phyloP scores from a whole-genome alignment of 2,888 invertebrate genomes.

The Lissonota sp. region DNA sequence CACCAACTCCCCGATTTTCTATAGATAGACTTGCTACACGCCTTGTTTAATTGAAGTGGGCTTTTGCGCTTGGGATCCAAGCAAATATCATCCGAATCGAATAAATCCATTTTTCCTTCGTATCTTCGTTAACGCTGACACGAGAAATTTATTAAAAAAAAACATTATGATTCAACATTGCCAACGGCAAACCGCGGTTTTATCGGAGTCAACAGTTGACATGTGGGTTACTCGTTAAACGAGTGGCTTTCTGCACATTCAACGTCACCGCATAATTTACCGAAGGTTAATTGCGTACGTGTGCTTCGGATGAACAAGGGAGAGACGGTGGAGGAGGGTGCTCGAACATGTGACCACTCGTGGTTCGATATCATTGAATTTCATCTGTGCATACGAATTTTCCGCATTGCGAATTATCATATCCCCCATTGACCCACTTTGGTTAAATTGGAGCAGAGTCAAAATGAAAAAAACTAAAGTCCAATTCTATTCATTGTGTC shows the following conservation, averaged over 20 bases:
- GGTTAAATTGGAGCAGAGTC: neutral
- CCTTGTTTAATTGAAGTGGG: too few relatives aligned
- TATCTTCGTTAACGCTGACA: neutral
- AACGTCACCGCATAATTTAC: slow-evolving; percentile 51
- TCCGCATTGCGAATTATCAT: slow-evolving; percentile 9
- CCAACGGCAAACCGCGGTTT: neutral
- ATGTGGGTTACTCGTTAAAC: slow-evolving; percentile 38
- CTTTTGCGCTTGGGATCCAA: too few relatives aligned
- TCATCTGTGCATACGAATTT: neutral
- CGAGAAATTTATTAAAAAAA: slow-evolving; percentile 1
- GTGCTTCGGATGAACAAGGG: neutral
- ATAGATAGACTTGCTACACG: too few relatives aligned
- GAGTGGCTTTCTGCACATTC: slow-evolving; percentile 47
- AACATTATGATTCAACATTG: slow-evolving; percentile 13
- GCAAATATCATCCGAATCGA: neutral
- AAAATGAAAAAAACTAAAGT: neutral
- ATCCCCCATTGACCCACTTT: slow-evolving; percentile 6
- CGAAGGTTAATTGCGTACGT: slow-evolving; percentile 45
- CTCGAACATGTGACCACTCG: neutral
- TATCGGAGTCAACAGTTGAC: slow-evolving; percentile 20
- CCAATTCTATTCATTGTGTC: neutral
- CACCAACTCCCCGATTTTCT: too few relatives aligned
- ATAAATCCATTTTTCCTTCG: neutral
- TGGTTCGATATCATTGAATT: neutral
- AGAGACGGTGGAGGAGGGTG: neutral